These are phyloP conservation scores for Syrista parreyssii DNA, from an alignment of 2,888 invertebrate genomes.

Conservation along the genomic window DNA sequence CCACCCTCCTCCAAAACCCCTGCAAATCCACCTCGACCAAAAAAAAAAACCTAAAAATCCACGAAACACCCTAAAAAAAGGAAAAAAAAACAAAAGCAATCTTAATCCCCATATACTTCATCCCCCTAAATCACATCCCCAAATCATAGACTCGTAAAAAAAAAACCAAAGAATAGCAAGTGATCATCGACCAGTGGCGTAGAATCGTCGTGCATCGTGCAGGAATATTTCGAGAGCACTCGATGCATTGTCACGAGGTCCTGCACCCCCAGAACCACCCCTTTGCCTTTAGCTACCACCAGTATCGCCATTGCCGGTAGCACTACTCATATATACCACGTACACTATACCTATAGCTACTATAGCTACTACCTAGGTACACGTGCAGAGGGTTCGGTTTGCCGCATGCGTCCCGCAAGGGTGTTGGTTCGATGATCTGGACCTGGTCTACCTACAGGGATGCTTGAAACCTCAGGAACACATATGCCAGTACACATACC, in stretches of 20 bases:
- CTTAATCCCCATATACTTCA: neutral
- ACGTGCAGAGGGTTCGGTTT: conserved; percentile 34
- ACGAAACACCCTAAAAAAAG: neutral
- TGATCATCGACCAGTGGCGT: neutral
- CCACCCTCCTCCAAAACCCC: neutral
- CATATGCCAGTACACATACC: neutral
- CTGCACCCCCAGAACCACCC: conserved; percentile 38
- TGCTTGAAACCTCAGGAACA: neutral
- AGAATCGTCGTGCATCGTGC: neutral
- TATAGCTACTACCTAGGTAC: conserved; percentile 28
- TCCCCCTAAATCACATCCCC: no score
- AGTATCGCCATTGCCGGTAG: neutral
- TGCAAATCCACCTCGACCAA: neutral
- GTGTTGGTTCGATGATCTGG: neutral
- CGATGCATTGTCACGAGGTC: conserved; percentile 45
- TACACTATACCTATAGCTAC: neutral
- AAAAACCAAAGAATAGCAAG: neutral
- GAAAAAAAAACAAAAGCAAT: neutral
- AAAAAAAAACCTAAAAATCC: neutral
- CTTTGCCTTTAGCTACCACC: conserved; percentile 39
- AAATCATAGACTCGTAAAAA: neutral
- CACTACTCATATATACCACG: neutral
- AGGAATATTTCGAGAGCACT: conserved; percentile 49
- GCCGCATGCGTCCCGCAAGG: conserved; percentile 17
- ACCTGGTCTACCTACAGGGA: neutral